Percentiles rank a stretch among this genome's conserved stretches.
phyloP scores from a whole-genome alignment of 2,888 invertebrate genomes.

The Portevinia maculata region DNA sequence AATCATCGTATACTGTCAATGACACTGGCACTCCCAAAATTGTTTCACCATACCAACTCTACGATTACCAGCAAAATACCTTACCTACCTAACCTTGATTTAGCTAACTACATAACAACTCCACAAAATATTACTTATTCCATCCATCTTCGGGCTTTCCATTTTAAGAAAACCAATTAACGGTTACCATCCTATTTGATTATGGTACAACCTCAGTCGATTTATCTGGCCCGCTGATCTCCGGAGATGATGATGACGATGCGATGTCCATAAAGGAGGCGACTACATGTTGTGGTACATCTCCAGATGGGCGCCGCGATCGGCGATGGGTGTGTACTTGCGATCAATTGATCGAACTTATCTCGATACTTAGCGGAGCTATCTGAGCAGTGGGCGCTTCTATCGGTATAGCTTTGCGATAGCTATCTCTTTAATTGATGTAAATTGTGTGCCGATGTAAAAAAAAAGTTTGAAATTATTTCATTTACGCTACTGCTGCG shows the following conservation, averaged over 20 bases:
- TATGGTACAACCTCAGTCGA: slow-evolving; percentile 47
- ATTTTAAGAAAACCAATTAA: slow-evolving; percentile 57
- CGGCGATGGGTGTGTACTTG: slow-evolving; percentile 40
- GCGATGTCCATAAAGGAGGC: slow-evolving; percentile 39
- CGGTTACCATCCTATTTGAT: slow-evolving; percentile 64
- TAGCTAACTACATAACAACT: slow-evolving; percentile 12
- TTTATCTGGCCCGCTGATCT: slow-evolving; percentile 40
- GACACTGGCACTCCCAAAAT: too few relatives aligned
- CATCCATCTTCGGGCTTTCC: slow-evolving; percentile 28
- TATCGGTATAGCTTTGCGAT: slow-evolving; percentile 28
- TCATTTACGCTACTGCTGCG: slow-evolving; percentile 43
- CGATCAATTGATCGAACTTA: slow-evolving; percentile 50
- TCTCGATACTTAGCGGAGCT: slow-evolving; percentile 52
- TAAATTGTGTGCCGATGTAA: slow-evolving; percentile 37
- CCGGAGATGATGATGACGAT: slow-evolving; percentile 14
- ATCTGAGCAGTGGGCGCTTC: slow-evolving; percentile 52
- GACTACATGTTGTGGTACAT: too few relatives aligned
- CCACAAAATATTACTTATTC: slow-evolving; percentile 11
- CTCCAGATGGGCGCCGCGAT: too few relatives aligned
- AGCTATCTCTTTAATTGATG: slow-evolving; percentile 68
- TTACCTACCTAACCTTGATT: slow-evolving; percentile 35
- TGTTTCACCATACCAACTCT: too few relatives aligned
- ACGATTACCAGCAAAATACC: not conserved
- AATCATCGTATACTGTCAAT: too few relatives aligned
- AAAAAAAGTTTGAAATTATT: slow-evolving; percentile 30